Conservation (phyloP, 1,140 invertebrate genomes). For the Bombus pascuorum region DNA sequence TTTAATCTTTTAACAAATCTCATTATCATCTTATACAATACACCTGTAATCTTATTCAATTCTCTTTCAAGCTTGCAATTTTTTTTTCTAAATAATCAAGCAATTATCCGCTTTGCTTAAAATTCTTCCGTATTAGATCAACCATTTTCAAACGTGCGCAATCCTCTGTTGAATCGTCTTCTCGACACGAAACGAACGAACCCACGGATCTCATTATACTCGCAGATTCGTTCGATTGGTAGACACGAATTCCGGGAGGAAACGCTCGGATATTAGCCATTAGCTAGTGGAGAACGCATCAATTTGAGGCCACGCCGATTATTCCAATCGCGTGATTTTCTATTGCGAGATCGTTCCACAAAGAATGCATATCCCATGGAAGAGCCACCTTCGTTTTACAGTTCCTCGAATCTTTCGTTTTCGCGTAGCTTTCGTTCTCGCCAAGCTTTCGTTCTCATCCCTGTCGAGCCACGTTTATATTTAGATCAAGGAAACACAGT, state of each 20-base stretch:
- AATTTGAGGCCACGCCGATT: conserved; percentile 52
- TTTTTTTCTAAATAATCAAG: background rate
- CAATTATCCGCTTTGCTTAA: background rate
- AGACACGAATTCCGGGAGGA: conserved; percentile 65
- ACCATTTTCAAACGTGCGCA: background rate
- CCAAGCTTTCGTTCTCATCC: background rate
- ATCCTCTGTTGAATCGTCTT: conserved; percentile 2
- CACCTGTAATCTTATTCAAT: background rate
- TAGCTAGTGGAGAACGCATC: conserved; percentile 64
- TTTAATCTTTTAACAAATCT: background rate
- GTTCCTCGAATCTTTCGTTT: background rate
- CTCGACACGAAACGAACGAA: conserved; percentile 57
- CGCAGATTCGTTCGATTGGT: conserved; percentile 72
- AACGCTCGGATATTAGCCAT: conserved; percentile 69
- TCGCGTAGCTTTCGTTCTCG: background rate
- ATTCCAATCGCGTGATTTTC: conserved; percentile 56
- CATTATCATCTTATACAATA: too few species aligned
- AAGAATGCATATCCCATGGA: background rate
- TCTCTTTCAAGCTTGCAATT: background rate
- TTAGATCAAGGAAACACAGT: background rate
- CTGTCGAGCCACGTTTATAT: background rate
- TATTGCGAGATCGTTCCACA: conserved; percentile 7
- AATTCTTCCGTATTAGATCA: background rate
- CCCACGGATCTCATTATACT: conserved; percentile 72
- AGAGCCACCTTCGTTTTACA: background rate